Base-by-base conservation (phyloP, 2,797 vertebrate species). In the Liasis olivaceus region DNA sequence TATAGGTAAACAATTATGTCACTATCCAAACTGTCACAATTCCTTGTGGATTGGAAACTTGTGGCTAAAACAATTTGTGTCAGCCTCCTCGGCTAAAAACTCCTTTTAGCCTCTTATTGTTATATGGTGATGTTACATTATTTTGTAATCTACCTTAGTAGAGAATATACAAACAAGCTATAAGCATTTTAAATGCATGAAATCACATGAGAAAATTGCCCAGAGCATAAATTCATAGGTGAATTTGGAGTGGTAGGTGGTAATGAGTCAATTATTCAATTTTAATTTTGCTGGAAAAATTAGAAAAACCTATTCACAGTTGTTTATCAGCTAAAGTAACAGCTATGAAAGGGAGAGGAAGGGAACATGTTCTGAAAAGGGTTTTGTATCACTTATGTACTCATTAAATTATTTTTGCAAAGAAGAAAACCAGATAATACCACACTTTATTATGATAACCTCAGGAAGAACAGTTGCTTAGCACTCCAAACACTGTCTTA, bases 231-330 rank as follows among this genome's bases (percentile, higher is more conserved):
- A 89, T 36, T 88, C 54, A 89, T 56, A 15, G 36, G 31, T 88
- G 72, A 42, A 47, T 81, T 42, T 81, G 72, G 36, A 81, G 26
- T 31, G n/a, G 59, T 64, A 85, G n/a, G 87, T 92, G 91, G 59
- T 85, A 92, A 89, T 84, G 69, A 92, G 72, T 64, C 59, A 89
- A 92, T 88, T 84, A 64, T 64, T 63, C 72, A 92, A 36, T 89
- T 84, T 62, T 64, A 89, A 85, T 92, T 84, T 51, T 92, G 72
- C 59, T 81, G 69, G 26, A 42, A 56, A 89, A 92, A 63, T 42
- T 51, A 64, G 47, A 89, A 84, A 84, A 31, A n/a, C 17, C 60
- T 28, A 54, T 60, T 62, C 26, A 69, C 3, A 90, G 72, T 64
- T 56, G 58, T 69, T 91, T 91, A n/a, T 72, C 85, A 91, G 86